A percentile compares a stretch with the other conserved stretches of the same genome.
phyloP scores from a whole-genome alignment of 2,797 vertebrate genomes.

The Schizothorax lantsangensis region DNA sequence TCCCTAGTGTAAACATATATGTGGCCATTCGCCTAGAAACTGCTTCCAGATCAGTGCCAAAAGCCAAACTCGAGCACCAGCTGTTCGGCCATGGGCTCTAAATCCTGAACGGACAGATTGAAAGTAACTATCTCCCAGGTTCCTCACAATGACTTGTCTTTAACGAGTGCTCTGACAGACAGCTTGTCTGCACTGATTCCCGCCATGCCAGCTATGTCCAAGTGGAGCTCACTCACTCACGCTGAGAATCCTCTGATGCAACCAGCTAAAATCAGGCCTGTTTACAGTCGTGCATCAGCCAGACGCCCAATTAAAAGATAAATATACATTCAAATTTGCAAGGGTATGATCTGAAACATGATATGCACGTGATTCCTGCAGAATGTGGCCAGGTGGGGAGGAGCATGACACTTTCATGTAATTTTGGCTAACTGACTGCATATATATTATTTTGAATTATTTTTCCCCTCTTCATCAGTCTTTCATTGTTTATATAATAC shows the following conservation, averaged over 20 bases:
- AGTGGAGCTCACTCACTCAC: constrained; percentile 71
- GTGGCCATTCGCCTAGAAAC: not conserved
- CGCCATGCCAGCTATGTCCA: constrained; percentile 70
- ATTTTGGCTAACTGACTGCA: not conserved
- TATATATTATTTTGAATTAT: not conserved
- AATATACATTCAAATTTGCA: constrained; percentile 71
- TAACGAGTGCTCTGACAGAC: constrained; percentile 64
- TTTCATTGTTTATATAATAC: not conserved
- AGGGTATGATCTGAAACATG: constrained; percentile 44
- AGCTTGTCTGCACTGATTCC: constrained; percentile 70
- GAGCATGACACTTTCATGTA: not conserved
- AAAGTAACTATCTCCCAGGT: constrained; percentile 42
- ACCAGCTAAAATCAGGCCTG: constrained; percentile 74
- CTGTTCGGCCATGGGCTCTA: constrained; percentile 45
- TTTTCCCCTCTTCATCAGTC: not conserved
- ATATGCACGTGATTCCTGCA: constrained; percentile 23
- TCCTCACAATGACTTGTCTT: constrained; percentile 43
- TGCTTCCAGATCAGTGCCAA: constrained; percentile 17
- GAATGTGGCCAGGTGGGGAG: constrained; percentile 1
- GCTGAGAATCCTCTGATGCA: constrained; percentile 77
- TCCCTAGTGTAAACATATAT: not conserved
- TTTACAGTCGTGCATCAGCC: constrained; percentile 64
- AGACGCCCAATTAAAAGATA: constrained; percentile 73
- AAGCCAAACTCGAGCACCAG: constrained; percentile 17
- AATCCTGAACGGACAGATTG: constrained; percentile 55